phyloP scores from a whole-genome alignment of 2,888 invertebrate genomes.

The Lasioglossum marginatum region DNA sequence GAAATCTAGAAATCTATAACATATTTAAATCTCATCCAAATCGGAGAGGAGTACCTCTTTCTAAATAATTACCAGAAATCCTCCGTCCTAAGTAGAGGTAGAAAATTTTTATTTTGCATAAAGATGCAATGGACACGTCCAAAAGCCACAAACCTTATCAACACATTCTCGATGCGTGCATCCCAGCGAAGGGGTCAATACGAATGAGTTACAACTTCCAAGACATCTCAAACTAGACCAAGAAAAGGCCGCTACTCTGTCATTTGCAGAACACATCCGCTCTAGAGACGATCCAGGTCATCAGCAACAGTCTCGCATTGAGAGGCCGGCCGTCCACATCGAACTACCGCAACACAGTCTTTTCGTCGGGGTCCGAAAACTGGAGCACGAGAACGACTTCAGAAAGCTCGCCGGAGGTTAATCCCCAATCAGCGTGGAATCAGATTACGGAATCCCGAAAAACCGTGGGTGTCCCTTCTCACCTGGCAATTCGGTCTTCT shows the following conservation, averaged over 20 bases:
- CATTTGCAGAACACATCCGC: slow-evolving; percentile 1
- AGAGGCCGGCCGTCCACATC: background rate
- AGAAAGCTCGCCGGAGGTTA: background rate
- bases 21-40: too few species aligned
- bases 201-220: background rate
- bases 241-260: slow-evolving; percentile 2
- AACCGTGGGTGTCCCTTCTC: slow-evolving; percentile 18
- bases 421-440: slow-evolving; percentile 13
- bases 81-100: too few species aligned
- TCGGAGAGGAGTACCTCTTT: too few species aligned
- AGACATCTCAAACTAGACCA: background rate
- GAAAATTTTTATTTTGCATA: too few species aligned
- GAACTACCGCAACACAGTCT: background rate
- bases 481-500: slow-evolving; percentile 13
- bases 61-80: too few species aligned
- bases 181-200: background rate
- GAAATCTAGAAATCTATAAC: too few species aligned
- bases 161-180: background rate
- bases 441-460: background rate
- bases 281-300: slow-evolving; percentile 3
- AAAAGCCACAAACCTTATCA: background rate
- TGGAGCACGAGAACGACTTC: background rate
- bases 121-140: too few species aligned
- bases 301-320: background rate
- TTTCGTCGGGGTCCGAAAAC: background rate